Evolutionary conservation across 1,140 invertebrate genomes (phyloP), one percentile per base, ranked within the genome.

Genomic region (Samia ricini): DNA sequence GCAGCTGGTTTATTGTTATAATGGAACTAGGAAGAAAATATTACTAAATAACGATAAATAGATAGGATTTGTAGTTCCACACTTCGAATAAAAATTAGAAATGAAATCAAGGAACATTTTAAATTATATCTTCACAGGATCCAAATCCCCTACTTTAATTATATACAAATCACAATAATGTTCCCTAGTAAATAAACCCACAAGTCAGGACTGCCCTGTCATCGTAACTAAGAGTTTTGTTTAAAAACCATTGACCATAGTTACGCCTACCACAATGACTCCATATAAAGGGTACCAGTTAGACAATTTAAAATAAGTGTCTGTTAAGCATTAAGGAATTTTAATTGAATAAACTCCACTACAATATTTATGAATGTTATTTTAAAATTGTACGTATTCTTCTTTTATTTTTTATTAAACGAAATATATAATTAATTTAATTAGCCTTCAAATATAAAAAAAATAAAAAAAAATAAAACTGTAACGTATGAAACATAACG

Each of bases 171-270:
- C 57, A 49, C 64, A 63, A 70, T 64, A 50, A 65, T 23, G 50
- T 56, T 63, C 55, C 58, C 61, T 36, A 52, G 58, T 68, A 64
- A 76, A 71, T 71, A 74, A 71, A 71, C 42, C 20, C 19, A 21
- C 20, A 8, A 48, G 42, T n/a, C 21, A 56, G 64, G 63, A 82
- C 76, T 60, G 83, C 81, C 58, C 55, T 73, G 76, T 84, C 83
- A 84, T 86, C 72, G 70, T 56, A 75, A 68, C 79, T 83, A 84
- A 87, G 74, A 83, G 79, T 77, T 79, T 87, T 87, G 78, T 87
- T 83, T 82, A 80, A n/a, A n/a, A 83, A 78, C 74, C 71, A 80
- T 77, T 75, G 63, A 73, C 61, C 42, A 66, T 29, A 59, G 64
- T 71, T 80, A 81, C 81, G 81, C 83, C 79, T 74, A 63, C 74